Conservation (phyloP, 2,888 invertebrate genomes). For the Pilophorus perplexus region DNA sequence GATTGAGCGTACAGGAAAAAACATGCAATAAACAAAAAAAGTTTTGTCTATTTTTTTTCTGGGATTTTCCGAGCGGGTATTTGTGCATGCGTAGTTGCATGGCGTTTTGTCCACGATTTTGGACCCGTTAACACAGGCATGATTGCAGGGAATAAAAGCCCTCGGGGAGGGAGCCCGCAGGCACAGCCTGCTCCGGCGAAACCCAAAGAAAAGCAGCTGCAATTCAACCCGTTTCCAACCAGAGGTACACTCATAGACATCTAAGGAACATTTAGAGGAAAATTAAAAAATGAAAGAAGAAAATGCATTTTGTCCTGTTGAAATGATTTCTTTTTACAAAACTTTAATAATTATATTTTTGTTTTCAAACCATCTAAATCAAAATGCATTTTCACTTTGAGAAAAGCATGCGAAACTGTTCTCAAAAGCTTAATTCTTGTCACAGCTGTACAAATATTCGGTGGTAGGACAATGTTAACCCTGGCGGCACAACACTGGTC, state of each 20-base stretch:
- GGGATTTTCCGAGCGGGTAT: too few species aligned
- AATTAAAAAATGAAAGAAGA: not conserved
- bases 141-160: conserved; percentile 49
- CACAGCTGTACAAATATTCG: conserved; percentile 18
- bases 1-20: too few species aligned
- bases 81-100: conserved; percentile 19
- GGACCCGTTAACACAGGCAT: conserved; percentile 30
- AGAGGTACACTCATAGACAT: conserved; percentile 58
- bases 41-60: too few species aligned
- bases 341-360: not conserved
- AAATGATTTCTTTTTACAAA: too few species aligned
- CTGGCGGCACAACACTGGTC: too few species aligned
- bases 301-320: not conserved
- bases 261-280: not conserved
- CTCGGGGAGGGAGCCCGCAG: conserved; percentile 45
- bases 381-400: conserved; percentile 21
- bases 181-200: conserved; percentile 52
- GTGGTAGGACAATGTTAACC: too few species aligned
- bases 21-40: too few species aligned
- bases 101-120: conserved; percentile 15
- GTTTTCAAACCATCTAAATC: not conserved
- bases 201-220: conserved; percentile 56
- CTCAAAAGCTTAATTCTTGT: not conserved
- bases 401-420: conserved; percentile 29
- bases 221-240: conserved; percentile 70